A percentile compares a stretch with the other conserved stretches of the same genome.
phyloP scores from a whole-genome alignment of 2,888 invertebrate species.

The Epirrhoe alternata region DNA sequence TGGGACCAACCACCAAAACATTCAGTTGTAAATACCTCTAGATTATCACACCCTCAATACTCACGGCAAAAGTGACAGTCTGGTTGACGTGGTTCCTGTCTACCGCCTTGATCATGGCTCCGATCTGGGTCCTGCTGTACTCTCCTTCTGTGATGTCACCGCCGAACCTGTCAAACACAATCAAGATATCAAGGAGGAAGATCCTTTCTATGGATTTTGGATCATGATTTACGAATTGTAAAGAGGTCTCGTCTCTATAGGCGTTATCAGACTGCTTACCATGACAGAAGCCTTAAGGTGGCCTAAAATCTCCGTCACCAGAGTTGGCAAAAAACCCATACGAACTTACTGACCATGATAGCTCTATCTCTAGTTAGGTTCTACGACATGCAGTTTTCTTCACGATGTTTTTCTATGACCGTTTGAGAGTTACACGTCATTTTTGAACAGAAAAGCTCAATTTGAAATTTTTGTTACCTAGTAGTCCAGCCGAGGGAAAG shows the following conservation, averaged over 20 bases:
- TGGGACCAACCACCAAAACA: background rate
- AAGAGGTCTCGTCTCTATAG: too few species aligned
- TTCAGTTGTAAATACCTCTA: background rate
- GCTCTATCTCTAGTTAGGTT: too few species aligned
- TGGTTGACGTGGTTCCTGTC: constrained; percentile 84
- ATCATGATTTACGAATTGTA: too few species aligned
- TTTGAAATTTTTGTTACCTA: constrained; percentile 8
- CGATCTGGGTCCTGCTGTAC: constrained; percentile 87
- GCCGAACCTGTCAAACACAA: constrained; percentile 69
- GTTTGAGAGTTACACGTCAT: too few species aligned
- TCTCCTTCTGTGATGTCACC: constrained; percentile 80
- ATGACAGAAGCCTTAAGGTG: too few species aligned
- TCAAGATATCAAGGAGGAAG: background rate
- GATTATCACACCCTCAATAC: constrained; percentile 43
- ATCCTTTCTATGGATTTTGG: too few species aligned
- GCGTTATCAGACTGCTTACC: too few species aligned
- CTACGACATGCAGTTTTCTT: too few species aligned
- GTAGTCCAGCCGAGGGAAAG: constrained; percentile 95
- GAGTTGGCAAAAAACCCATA: too few species aligned
- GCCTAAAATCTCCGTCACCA: too few species aligned
- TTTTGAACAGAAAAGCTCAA: background rate
- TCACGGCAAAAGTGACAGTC: constrained; percentile 91
- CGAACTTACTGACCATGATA: too few species aligned
- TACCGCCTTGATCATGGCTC: constrained; percentile 87
- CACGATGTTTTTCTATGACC: too few species aligned